Evolutionary conservation across 2,113 vertebrate species (phyloP).

Genomic region (Callocephalon fimbriatum): DNA sequence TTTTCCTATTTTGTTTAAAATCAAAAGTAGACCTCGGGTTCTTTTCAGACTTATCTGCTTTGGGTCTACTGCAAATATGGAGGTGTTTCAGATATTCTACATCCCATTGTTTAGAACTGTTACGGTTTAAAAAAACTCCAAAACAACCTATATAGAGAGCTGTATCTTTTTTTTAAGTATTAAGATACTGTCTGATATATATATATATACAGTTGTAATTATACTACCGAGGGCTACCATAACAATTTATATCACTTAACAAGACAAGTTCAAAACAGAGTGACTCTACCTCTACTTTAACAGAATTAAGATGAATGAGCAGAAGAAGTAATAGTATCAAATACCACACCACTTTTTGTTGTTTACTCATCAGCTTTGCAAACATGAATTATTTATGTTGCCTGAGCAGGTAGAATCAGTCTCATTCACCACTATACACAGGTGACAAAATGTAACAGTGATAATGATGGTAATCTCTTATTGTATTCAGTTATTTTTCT

Average conservation of each 20-base stretch:
- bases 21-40: background rate
- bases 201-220: background rate
- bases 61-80: background rate
- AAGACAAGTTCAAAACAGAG: constrained; percentile 11
- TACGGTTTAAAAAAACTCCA: background rate
- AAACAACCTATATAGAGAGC: background rate
- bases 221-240: background rate
- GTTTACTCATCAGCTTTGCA: constrained; percentile 20
- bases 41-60: background rate
- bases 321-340: background rate
- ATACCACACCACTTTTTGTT: constrained; percentile 7
- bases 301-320: constrained; percentile 28
- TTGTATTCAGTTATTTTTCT: background rate
- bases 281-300: background rate
- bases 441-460: constrained; percentile 14
- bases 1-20: background rate
- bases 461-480: constrained; percentile 7
- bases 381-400: constrained; percentile 55
- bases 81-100: background rate
- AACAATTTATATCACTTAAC: background rate
- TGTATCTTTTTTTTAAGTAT: background rate
- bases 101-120: background rate
- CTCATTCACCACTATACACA: background rate
- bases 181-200: background rate
- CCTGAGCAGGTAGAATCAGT: background rate